Evolutionary conservation across 2,797 vertebrate species (phyloP), one percentile per base, ranked within the genome.

Genomic region (Halcyon leucocephala): DNA sequence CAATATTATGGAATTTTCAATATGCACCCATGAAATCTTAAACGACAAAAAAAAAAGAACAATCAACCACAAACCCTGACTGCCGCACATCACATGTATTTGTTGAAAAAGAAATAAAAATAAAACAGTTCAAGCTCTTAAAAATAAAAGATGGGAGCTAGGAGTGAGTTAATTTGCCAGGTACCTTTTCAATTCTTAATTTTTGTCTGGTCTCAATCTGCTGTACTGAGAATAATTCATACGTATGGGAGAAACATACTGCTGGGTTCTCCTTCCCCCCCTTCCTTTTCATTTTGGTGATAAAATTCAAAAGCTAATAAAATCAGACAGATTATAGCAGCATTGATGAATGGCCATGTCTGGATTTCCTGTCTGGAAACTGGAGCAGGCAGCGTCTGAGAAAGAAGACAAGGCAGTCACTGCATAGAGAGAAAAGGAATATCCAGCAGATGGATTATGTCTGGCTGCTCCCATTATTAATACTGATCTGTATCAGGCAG

Each of bases 291-390:
- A 88, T 96, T 97, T 94, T 95, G 90, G 91, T 95, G 96, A 97
- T 97, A 98, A 97, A 97, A 98, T 98, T 97, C 97, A 96, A 97
- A 97, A 98, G 96, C 97, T 98, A 98, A 98, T 98, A 98, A 98
- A 98, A 96, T 93, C 97, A 97, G 97, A 98, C 98, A 97, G 95
- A 97, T 97, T 97, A 97, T 97, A 97, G 96, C 93, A 97, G 94
- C 96, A 96, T 73, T 98, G 98, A 98, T 98, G 95, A 98, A 98
- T 98, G 95, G 86, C 95, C 94, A 90, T 97, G 97, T 98, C 98
- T 98, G 97, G 98, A 73, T 98, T 98, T 98, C 94, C 96, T 97
- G 98, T 98, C 98, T 98, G 97, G 97, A 98, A 93, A 97, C 94
- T 4, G 4, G 77, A 94, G 93, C 90, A 97, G 92, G 86, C 93